Base-by-base conservation (phyloP, 2,113 vertebrate species). In the Archocentrus centrarchus region DNA sequence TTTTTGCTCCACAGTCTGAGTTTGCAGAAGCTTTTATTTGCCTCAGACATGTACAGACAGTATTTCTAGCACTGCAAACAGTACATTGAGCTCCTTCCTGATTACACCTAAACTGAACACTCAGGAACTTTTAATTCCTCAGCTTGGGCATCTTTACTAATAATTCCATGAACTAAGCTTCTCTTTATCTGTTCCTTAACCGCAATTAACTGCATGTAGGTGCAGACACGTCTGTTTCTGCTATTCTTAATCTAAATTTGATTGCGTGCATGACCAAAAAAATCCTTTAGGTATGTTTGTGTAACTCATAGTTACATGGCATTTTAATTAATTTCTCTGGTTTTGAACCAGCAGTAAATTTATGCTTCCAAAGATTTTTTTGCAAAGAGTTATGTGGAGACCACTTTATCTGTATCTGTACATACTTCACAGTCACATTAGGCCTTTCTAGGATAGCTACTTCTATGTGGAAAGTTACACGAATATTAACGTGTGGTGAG, bases 121-220 rank as follows among this genome's bases (percentile, higher is more conserved):
- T 73, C 57, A 47, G 11, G 37, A 60, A 50, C 60, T 64, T 77
- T 60, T 5, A 30, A 60, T 64, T 75, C 32, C 24, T 81, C 24
- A 41, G 30, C 35, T 64, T 39, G 73, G 14, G 35, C 63, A 22
- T 75, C 11, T 80, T 77, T 41, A 47, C 58, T 13, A 37, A 6
- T 39, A 27, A 22, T 70, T 81, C 17, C 11, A 32, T 24, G 4
- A 37, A 61, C 62, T 59, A 24, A 81, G 68, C 76, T 41, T 20
- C 47, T 82, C 35, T 77, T 53, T 35, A 78, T 84, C 24, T 24
- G 57, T 77, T 75, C 66, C 82, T 32, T 11, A 79, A 41, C 60
- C 0, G 6, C 64, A 53, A 30, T 35, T 44, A 73, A 73, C 68
- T 55, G 47, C 47, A 53, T 53, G 6, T 0, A 78, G 24, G 47